These are phyloP conservation scores for Lasioglossum oenotherae DNA, from an alignment of 2,888 invertebrate species.

Conservation along the genomic window DNA sequence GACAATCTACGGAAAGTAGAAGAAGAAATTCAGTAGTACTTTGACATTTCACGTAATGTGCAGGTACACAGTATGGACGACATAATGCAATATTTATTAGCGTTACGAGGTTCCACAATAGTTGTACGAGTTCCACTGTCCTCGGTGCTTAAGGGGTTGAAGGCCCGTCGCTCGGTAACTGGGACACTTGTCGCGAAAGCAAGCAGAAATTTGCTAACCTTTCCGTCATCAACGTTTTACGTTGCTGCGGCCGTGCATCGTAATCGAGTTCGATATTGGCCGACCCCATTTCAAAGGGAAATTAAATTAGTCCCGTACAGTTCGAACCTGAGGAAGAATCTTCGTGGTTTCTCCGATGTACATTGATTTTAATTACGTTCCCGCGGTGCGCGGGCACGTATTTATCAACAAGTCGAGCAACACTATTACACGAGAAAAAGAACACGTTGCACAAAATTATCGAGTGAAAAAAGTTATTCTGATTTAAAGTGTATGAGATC, in stretches of 20 bases:
- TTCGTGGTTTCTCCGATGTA: constrained; percentile 13
- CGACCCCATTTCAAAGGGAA: background rate
- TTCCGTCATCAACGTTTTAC: background rate
- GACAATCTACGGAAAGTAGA: background rate
- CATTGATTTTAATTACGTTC: constrained; percentile 48
- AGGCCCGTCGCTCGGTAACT: background rate
- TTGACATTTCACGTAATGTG: background rate
- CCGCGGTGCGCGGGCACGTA: background rate
- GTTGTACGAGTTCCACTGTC: background rate
- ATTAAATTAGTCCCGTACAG: background rate
- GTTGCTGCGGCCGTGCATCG: background rate
- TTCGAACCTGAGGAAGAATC: background rate
- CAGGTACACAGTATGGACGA: background rate
- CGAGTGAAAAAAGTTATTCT: no score
- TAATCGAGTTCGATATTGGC: background rate
- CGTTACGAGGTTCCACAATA: background rate
- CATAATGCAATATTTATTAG: background rate
- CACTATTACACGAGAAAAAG: background rate
- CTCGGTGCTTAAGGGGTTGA: constrained; percentile 1
- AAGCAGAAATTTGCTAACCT: constrained; percentile 5
- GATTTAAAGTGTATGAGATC: no score
- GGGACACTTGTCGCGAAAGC: background rate
- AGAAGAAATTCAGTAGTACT: background rate
- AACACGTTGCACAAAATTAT: background rate
- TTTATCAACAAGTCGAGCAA: background rate